A percentile compares a stretch with the other conserved stretches of the same genome.
phyloP scores from a whole-genome alignment of 2,797 vertebrate species.

The Phaenicophaeus curvirostris region DNA sequence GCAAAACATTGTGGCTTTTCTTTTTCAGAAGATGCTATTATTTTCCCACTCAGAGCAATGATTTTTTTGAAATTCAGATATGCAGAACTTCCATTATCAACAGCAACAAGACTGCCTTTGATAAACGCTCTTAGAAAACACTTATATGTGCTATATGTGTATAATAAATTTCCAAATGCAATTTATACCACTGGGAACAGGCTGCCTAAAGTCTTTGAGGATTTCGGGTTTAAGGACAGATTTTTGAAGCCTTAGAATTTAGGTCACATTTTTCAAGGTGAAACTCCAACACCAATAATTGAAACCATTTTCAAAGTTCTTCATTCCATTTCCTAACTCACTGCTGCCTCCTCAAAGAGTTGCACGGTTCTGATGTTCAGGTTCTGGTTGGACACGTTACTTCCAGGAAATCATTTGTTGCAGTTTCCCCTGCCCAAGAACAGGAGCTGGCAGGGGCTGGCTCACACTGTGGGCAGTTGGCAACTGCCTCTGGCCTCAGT shows the following conservation, averaged over 20 bases:
- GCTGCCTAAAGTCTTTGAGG: background rate
- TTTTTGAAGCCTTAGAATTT: background rate
- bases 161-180: background rate
- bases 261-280: background rate
- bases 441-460: background rate
- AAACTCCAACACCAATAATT: background rate
- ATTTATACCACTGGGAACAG: background rate
- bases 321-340: background rate
- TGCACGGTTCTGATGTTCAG: background rate
- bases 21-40: background rate
- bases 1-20: background rate
- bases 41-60: background rate
- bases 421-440: background rate
- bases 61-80: background rate
- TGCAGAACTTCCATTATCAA: background rate
- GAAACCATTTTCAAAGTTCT: background rate
- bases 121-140: background rate
- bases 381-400: background rate
- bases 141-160: background rate
- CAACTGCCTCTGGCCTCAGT: background rate
- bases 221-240: background rate
- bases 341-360: background rate
- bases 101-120: background rate
- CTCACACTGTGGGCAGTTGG: fast-evolving
- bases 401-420: background rate